phyloP scores from a whole-genome alignment of 2,113 vertebrate genomes.

The Suncus etruscus region DNA sequence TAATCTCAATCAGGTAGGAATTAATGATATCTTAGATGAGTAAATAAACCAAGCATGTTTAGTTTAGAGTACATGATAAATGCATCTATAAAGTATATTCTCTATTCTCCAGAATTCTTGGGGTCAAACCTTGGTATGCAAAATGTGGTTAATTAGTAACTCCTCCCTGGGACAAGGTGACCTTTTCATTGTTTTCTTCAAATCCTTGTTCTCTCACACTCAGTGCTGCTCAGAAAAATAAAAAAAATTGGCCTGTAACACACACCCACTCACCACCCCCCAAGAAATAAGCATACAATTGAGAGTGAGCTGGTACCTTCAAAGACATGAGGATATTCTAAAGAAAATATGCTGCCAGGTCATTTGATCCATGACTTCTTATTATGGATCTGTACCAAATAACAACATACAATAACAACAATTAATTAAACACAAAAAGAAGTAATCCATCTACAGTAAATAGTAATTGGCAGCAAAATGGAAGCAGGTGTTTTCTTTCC shows the following conservation, averaged over 20 bases:
- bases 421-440: conserved; percentile 16
- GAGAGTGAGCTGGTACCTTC: neutral
- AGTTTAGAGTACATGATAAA: neutral
- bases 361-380: neutral
- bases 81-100: neutral
- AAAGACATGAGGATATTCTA: conserved; percentile 12
- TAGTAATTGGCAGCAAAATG: neutral
- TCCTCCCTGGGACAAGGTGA: neutral
- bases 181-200: neutral
- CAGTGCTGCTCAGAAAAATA: neutral
- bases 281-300: neutral
- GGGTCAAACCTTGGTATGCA: neutral
- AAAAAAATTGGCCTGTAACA: neutral
- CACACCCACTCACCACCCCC: too few relatives aligned
- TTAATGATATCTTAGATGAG: conserved; percentile 37
- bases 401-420: neutral
- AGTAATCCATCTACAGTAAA: neutral
- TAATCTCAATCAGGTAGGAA: conserved; percentile 11
- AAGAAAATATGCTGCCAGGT: neutral
- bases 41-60: conserved; percentile 42
- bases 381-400: neutral
- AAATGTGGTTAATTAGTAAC: conserved; percentile 25
- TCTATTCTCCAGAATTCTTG: conserved; percentile 4
- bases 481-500: neutral
- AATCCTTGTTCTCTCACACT: neutral